Base-by-base conservation (phyloP, 2,888 invertebrate species). In the Mesorhabditis sp. region DNA sequence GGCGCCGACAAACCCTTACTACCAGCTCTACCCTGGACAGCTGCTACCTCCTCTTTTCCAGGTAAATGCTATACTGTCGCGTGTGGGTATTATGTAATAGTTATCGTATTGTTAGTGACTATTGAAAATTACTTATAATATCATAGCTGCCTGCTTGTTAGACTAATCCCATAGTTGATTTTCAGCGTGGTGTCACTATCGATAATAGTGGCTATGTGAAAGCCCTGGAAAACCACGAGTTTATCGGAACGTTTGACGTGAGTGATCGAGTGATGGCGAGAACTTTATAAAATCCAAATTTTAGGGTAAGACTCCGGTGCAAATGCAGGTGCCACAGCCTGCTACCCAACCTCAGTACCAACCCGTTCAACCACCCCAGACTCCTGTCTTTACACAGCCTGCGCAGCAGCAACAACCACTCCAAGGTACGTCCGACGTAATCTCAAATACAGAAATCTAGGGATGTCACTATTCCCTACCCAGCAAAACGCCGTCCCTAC, bases 21-120 rank as follows among this genome's bases (percentile, higher is more conserved):
- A 13, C 58, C 58, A 50, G 58, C 58, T 50, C n/a, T n/a, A 50
- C n/a, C 58, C 58, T 50, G 58, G 58, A 50, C 58, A 50, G n/a
- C 58, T 50, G 10, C n/a, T 50, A n/a, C 58, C 58, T 13, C 58
- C 58, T 13, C 58, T 50, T 50, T 50, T 50, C 58, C 58, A 50
- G 58, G 58, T 28, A 28, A 28, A 28, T 28, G 28, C 28, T 28
- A 28, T 28, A 28, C 28, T 28, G 28, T 28, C 28, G 28, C 2
- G 28, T 28, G 28, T 28, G 28, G 28, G 28, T 28, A 28, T 28
- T 28, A 1, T 28, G 28, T 28, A 28, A 28, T 28, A 28, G 28
- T 28, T 28, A 28, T 28, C 28, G 28, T 50, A n/a, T 50, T 50
- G 58, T 13, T 13, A 50, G 7, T 13, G 58, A 50, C 7, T 13